Conservation (phyloP, 2,888 invertebrate genomes). For the Sarcophaga carnaria region DNA sequence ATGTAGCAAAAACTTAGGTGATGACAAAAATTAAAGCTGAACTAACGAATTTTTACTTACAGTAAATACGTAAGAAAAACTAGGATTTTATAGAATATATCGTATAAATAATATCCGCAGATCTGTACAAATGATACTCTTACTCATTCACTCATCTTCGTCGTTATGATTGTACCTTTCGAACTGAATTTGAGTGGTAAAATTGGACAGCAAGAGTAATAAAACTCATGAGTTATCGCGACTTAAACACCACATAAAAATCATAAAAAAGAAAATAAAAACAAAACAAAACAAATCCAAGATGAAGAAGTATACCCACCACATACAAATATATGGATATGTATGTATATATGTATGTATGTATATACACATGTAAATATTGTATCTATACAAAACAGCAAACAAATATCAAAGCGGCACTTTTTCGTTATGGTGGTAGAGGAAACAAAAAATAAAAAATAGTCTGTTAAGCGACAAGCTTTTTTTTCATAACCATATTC, state of each 20-base stretch:
- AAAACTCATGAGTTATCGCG: conserved; percentile 57
- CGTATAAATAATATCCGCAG: conserved; percentile 75
- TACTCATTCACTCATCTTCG: not conserved
- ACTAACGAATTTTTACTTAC: no score
- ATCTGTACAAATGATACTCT: conserved; percentile 58
- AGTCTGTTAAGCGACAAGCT: conserved; percentile 34
- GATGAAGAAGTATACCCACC: conserved; percentile 31
- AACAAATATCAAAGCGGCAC: conserved; percentile 64
- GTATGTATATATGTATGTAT: not conserved
- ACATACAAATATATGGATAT: not conserved
- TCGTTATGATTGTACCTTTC: not conserved
- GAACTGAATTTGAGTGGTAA: conserved; percentile 23
- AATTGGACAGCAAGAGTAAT: conserved; percentile 14
- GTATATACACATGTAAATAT: not conserved
- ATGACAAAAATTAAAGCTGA: no score
- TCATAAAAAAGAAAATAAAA: conserved; percentile 12
- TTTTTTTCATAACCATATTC: conserved; percentile 56
- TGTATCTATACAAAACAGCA: conserved; percentile 35
- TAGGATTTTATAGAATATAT: conserved; percentile 69
- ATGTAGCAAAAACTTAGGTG: no score
- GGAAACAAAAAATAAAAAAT: conserved; percentile 24
- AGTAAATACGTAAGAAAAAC: no score
- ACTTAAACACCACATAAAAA: conserved; percentile 59
- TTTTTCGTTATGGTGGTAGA: conserved; percentile 47
- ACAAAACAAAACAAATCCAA: conserved; percentile 1